These are phyloP conservation scores for Danaus chrysippus DNA, from an alignment of 2,888 invertebrate genomes.

Conservation along the genomic window DNA sequence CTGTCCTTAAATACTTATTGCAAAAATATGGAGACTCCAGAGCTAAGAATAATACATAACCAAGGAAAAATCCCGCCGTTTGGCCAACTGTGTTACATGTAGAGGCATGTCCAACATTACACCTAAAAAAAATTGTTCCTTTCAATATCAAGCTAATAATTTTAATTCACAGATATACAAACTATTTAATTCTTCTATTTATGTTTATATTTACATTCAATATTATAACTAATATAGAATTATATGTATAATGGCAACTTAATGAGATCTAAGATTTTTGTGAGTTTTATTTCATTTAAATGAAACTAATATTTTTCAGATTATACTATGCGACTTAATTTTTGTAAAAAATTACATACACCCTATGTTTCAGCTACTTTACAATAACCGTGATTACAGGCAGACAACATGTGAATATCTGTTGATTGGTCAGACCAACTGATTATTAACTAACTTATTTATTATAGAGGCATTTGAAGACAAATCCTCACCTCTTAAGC, in stretches of 20 bases:
- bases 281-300: not conserved
- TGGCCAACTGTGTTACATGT: slow-evolving; percentile 99
- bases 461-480: not conserved
- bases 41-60: slow-evolving; percentile 97
- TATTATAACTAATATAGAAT: too few species aligned
- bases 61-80: slow-evolving; percentile 97
- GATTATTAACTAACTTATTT: not conserved
- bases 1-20: slow-evolving; percentile 91
- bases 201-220: not conserved
- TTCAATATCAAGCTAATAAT: not conserved
- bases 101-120: slow-evolving; percentile 98
- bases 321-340: too few species aligned
- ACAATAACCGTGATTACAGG: too few species aligned
- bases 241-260: too few species aligned
- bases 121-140: slow-evolving; percentile 68
- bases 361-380: too few species aligned
- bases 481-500: slow-evolving; percentile 86
- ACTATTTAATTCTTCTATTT: not conserved
- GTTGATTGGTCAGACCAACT: not conserved
- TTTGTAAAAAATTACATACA: too few species aligned
- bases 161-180: not conserved
- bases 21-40: slow-evolving; percentile 97
- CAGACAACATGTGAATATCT: not conserved
- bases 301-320: too few species aligned
- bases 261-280: too few species aligned